Percentiles rank a stretch among this genome's conserved stretches.
Conservation (phyloP, 2,888 invertebrate species). For the Perdita meconis region DNA sequence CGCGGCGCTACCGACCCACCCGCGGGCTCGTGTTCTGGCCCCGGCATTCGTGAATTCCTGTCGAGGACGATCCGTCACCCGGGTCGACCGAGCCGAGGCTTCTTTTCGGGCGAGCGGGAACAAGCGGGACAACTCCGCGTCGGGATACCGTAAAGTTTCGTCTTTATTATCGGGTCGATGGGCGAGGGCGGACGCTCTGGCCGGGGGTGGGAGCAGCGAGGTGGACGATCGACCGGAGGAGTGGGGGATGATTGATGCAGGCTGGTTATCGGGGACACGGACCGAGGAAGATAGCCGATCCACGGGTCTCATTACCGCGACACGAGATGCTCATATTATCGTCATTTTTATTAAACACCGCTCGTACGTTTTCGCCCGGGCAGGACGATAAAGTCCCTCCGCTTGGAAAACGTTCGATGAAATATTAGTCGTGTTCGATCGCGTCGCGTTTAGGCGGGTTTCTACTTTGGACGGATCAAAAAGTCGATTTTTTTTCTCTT, state of each 20-base stretch:
- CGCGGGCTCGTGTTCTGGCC: constrained; percentile 37
- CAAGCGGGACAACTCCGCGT: constrained; percentile 16
- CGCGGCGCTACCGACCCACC: constrained; percentile 46
- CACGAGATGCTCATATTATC: constrained; percentile 84
- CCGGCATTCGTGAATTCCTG: constrained; percentile 44
- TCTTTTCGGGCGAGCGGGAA: constrained; percentile 8
- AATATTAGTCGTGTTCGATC: constrained; percentile 56
- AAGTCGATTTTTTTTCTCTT: no score
- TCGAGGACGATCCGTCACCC: constrained; percentile 53
- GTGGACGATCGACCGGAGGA: not conserved
- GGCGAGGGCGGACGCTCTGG: constrained; percentile 44
- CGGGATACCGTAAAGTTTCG: constrained; percentile 69
- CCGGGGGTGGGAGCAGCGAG: constrained; percentile 10
- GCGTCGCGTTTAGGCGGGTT: no score
- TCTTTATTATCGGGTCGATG: constrained; percentile 76
- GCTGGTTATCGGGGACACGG: constrained; percentile 73
- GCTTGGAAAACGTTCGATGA: constrained; percentile 55
- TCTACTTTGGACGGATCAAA: no score
- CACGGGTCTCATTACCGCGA: constrained; percentile 80
- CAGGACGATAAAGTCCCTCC: constrained; percentile 68
- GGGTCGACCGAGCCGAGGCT: constrained; percentile 7
- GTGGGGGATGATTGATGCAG: constrained; percentile 69
- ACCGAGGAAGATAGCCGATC: constrained; percentile 70
- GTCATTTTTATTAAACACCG: constrained; percentile 83
- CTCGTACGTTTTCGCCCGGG: constrained; percentile 62